Conservation (phyloP, 53 echinoderm and acorn worm species). For the Holothuria scabra region DNA sequence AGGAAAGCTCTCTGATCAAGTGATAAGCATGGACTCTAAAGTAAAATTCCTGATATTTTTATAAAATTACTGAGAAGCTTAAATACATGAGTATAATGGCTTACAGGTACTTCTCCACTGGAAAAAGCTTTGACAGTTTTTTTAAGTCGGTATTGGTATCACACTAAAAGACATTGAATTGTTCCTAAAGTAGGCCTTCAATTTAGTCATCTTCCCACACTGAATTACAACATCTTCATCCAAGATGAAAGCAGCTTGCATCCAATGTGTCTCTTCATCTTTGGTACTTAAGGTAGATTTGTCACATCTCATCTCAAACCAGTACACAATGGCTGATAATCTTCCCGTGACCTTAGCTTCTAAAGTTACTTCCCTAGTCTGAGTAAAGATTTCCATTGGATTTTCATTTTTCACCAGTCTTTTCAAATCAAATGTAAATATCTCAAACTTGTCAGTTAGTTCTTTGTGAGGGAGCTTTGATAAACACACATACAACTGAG, state of each 20-base stretch:
- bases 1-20: too few relatives aligned
- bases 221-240: constrained; percentile 38
- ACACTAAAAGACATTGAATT: constrained; percentile 55
- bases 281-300: constrained; percentile 50
- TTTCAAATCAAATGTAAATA: constrained; percentile 50
- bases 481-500: constrained; percentile 65
- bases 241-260: constrained; percentile 70
- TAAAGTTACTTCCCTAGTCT: background rate
- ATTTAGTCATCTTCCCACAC: constrained; percentile 53
- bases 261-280: constrained; percentile 69
- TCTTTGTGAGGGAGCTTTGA: constrained; percentile 63
- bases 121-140: too few relatives aligned
- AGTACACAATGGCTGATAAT: constrained; percentile 60
- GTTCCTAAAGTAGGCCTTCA: constrained; percentile 53
- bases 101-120: too few relatives aligned
- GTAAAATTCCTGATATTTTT: too few relatives aligned
- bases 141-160: background rate
- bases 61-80: too few relatives aligned
- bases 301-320: constrained; percentile 60
- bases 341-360: constrained; percentile 45
- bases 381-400: constrained; percentile 28
- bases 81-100: too few relatives aligned
- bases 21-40: too few relatives aligned
- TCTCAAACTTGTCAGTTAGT: constrained; percentile 52
- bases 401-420: constrained; percentile 7